Percentiles rank a stretch among this genome's conserved stretches.
These are phyloP conservation scores for Phalacrocorax pelagicus DNA, from an alignment of 2,113 vertebrate species.

Conservation along the genomic window DNA sequence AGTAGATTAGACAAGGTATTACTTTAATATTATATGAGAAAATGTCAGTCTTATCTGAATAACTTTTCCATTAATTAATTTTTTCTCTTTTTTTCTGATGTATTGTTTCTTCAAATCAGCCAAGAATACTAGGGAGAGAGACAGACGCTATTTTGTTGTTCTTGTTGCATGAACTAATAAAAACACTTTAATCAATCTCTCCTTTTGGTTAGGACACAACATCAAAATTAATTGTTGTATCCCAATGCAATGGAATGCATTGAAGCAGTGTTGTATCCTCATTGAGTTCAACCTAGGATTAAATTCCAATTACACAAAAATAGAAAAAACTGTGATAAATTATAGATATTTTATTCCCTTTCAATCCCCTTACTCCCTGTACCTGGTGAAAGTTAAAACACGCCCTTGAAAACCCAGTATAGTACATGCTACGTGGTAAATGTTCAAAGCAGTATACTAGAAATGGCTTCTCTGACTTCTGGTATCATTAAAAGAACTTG, in stretches of 20 bases:
- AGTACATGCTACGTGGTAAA: background rate
- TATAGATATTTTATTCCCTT: background rate
- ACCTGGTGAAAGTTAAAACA: background rate
- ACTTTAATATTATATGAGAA: slow-evolving; percentile 49
- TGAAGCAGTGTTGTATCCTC: background rate
- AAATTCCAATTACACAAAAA: slow-evolving; percentile 35
- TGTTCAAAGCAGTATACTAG: background rate
- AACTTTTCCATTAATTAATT: background rate
- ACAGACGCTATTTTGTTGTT: no score
- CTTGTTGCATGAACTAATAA: background rate
- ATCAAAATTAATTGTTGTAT: slow-evolving; percentile 24
- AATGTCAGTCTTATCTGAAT: slow-evolving; percentile 29
- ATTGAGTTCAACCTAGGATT: slow-evolving; percentile 39
- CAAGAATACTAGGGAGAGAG: background rate
- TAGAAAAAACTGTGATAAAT: background rate
- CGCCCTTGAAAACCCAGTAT: background rate
- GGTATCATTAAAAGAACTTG: background rate
- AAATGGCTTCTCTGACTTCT: background rate
- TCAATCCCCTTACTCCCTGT: background rate
- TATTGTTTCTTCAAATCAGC: background rate
- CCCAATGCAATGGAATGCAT: background rate
- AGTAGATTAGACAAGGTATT: slow-evolving; percentile 59
- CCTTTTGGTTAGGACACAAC: background rate
- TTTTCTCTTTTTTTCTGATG: slow-evolving; percentile 14
- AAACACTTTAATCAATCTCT: background rate